Conservation (phyloP, 1,140 invertebrate species). For the Drosophila setifemur region DNA sequence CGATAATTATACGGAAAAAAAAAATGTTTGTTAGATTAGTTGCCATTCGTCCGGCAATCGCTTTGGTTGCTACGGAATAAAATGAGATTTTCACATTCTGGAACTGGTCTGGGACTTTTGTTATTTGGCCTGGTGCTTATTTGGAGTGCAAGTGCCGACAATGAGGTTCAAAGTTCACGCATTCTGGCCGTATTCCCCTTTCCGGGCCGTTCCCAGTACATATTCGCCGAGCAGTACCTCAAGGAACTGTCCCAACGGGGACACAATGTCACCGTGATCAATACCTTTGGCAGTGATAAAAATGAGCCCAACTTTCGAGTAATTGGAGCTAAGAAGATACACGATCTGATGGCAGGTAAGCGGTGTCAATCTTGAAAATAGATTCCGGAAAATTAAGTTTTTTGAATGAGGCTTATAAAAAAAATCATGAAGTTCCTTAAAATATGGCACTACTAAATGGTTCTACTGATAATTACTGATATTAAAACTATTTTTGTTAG, state of each 20-base stretch:
- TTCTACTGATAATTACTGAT: no score
- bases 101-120: background rate
- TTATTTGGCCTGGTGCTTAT: background rate
- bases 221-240: constrained; percentile 72
- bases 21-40: constrained; percentile 35
- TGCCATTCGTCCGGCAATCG: constrained; percentile 7
- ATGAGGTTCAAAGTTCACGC: constrained; percentile 32
- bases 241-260: constrained; percentile 81
- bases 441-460: no score
- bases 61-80: background rate
- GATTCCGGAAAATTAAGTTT: no score
- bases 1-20: constrained; percentile 30
- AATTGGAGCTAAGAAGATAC: constrained; percentile 72
- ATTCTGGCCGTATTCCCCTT: constrained; percentile 75
- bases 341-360: constrained; percentile 60
- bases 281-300: constrained; percentile 77
- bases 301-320: constrained; percentile 67
- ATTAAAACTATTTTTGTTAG: no score
- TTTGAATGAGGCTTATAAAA: no score
- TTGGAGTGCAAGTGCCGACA: background rate
- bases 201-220: constrained; percentile 70
- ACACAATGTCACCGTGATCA: constrained; percentile 83
- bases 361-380: no score
- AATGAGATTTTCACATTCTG: constrained; percentile 1
- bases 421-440: no score